Evolutionary conservation across 1,140 invertebrate genomes (phyloP).

Genomic region (Drosophila quadrilineata): DNA sequence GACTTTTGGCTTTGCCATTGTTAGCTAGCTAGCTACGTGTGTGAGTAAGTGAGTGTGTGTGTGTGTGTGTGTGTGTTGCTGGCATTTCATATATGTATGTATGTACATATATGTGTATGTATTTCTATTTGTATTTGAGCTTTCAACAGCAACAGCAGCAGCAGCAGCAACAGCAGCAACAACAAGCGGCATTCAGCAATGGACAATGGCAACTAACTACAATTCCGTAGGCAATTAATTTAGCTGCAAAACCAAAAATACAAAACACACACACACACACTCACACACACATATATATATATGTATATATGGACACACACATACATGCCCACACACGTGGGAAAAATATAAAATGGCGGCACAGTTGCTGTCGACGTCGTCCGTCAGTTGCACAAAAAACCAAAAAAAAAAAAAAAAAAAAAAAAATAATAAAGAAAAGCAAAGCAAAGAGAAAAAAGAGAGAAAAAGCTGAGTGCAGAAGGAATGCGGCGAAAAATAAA

Average conservation of each 20-base stretch:
- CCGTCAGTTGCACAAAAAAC: constrained; percentile 49
- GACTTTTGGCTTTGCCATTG: constrained; percentile 71
- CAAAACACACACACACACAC: constrained; percentile 28
- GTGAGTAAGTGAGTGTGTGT: neutral
- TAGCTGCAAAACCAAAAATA: constrained; percentile 68
- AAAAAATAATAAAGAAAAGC: neutral
- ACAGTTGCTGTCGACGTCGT: constrained; percentile 40
- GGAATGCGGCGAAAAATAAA: constrained; percentile 35
- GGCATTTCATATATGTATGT: constrained; percentile 47
- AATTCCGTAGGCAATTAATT: constrained; percentile 78
- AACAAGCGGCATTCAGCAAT: constrained; percentile 43
- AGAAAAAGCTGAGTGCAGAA: neutral
- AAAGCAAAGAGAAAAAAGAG: neutral
- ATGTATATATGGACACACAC: no score
- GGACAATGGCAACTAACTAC: constrained; percentile 72
- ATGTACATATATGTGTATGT: no score
- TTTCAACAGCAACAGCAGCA: constrained; percentile 51
- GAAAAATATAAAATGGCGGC: constrained; percentile 58
- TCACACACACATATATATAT: constrained; percentile 24
- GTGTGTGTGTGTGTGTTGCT: constrained; percentile 47
- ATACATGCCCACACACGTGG: constrained; percentile 45
- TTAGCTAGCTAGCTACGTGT: constrained; percentile 20
- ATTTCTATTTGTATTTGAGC: constrained; percentile 67
- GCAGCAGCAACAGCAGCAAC: constrained; percentile 44
- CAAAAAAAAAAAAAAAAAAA: constrained; percentile 4